A percentile compares a stretch with the other conserved stretches of the same genome.
Evolutionary conservation across 2,797 vertebrate genomes (phyloP).

Genomic region (Microcaecilia unicolor): DNA sequence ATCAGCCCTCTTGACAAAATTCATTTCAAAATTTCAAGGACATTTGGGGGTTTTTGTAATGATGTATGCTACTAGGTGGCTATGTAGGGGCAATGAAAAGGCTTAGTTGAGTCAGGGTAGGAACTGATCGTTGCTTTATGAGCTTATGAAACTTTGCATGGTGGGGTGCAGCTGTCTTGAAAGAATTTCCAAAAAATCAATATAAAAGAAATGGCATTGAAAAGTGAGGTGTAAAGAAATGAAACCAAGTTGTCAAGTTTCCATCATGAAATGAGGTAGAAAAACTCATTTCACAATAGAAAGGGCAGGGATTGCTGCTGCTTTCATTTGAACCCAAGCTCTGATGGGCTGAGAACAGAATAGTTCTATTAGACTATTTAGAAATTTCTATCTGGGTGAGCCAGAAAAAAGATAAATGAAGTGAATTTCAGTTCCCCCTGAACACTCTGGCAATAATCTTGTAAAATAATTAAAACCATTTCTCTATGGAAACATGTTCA

Average conservation of each 20-base stretch:
- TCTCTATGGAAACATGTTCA: not conserved
- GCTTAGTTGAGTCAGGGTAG: too few species aligned
- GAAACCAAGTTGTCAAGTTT: not conserved
- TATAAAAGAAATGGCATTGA: not conserved
- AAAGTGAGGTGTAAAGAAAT: slow-evolving; percentile 3
- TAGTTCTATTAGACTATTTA: not conserved
- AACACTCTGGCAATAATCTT: not conserved
- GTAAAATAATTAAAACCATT: not conserved
- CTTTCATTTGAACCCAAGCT: not conserved
- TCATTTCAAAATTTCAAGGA: too few species aligned
- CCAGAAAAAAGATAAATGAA: not conserved
- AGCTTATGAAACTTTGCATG: too few species aligned
- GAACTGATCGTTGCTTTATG: too few species aligned
- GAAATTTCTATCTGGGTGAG: not conserved
- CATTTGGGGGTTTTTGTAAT: too few species aligned
- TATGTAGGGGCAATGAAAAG: too few species aligned
- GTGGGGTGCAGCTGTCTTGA: slow-evolving; percentile 1
- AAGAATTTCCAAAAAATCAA: not conserved
- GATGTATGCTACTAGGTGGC: too few species aligned
- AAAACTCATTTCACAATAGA: slow-evolving; percentile 30
- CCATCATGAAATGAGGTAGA: slow-evolving; percentile 17
- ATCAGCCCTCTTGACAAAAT: too few species aligned
- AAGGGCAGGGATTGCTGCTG: slow-evolving; percentile 2
- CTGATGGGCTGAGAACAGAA: slow-evolving; percentile 7
- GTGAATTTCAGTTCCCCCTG: not conserved